Base-by-base conservation (phyloP, 1,140 invertebrate genomes). In the Drosophila sechellia region DNA sequence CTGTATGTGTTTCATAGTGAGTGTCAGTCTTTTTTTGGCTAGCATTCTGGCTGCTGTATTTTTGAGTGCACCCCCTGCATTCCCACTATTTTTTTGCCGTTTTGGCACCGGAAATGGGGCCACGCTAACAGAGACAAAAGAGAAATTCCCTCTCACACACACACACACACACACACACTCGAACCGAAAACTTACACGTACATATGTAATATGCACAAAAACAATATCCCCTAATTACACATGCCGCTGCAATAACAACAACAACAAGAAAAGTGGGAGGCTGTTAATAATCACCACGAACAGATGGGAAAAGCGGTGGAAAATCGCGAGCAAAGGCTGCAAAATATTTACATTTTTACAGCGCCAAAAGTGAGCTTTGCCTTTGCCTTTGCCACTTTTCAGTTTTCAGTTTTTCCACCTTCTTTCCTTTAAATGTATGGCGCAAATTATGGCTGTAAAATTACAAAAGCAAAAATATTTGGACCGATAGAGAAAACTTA, bases 281-380 rank as follows among this genome's bases (percentile, higher is more conserved):
- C 39, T 37, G 60, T 15, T 37, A 37, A 69, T 68, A 40, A 69
- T 69, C 63, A 69, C 22, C 63, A 69, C 31, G 31, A 70, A 69
- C 69, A 69, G 49, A 40, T 68, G 64, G 31, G 63, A 53, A 49
- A 71, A 35, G 27, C 11, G 48, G 27, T 45, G n/a, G 50, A 43
- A 77, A 77, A 70, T n/a, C n/a, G 27, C 37, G 48, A 61, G 20
- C 37, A 20, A 20, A n/a, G 66, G 15, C 15, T 56, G 46, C 22
- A 66, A 76, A 76, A 76, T 76, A 76, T 76, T 56, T 76, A 66
- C 52, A 87, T 85, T 84, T 72, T 85, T 75, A 83, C 79, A 79
- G 52, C 63, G 54, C 45, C 60, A 37, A 37, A 43, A 72, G 46
- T 45, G 63, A 54, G 35, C 39, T 39, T 22, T 17, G 15, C 10